phyloP scores from a whole-genome alignment of 2,113 vertebrate species.

The Varanus salvator region DNA sequence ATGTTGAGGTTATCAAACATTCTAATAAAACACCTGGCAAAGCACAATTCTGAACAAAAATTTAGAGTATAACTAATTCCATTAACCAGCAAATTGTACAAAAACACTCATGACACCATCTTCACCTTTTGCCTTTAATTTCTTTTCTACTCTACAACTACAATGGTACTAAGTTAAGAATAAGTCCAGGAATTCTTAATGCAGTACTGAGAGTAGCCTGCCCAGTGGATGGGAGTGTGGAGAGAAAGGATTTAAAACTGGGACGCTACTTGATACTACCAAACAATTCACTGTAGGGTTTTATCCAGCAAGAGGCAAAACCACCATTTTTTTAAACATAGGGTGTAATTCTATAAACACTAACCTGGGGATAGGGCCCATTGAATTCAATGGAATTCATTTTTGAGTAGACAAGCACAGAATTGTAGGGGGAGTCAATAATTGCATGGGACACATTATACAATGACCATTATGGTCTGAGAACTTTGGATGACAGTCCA shows the following conservation, averaged over 20 bases:
- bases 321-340: not conserved
- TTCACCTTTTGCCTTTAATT: not conserved
- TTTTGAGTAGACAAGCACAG: not conserved
- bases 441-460: not conserved
- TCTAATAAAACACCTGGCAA: not conserved
- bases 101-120: not conserved
- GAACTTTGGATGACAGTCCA: not conserved
- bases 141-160: not conserved
- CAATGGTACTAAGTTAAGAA: not conserved
- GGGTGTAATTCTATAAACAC: not conserved
- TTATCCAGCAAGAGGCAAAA: not conserved
- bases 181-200: not conserved
- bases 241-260: not conserved
- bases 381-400: not conserved
- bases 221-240: too few relatives aligned
- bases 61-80: not conserved
- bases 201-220: not conserved
- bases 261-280: not conserved
- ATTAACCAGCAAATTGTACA: not conserved
- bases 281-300: not conserved
- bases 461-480: not conserved
- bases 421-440: not conserved
- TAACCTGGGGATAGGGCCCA: not conserved
- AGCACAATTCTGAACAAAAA: not conserved
- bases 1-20: slow-evolving; percentile 14